Evolutionary conservation across 2,888 invertebrate genomes (phyloP), one percentile per base, ranked within the genome.

Genomic region (Hydriomena furcata): DNA sequence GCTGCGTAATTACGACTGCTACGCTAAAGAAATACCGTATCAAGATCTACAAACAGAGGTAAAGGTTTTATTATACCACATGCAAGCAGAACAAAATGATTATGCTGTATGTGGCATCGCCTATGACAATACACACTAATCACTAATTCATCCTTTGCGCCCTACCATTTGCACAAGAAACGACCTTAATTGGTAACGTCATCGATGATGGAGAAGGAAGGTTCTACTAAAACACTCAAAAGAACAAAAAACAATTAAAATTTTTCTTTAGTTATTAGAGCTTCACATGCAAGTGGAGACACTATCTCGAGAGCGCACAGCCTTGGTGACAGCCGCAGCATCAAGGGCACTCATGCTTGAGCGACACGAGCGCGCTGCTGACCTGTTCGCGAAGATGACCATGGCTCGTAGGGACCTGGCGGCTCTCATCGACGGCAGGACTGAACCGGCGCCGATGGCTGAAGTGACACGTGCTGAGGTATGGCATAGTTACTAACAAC

Each of bases 281-380:
- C 57, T 88, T 49, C 80, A 82, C 23, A 76, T 84, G 81, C 84
- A 86, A 79, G 83, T 89, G 40, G 78, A 81, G 46, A 72, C 76
- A 4, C 50, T 88, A 34, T 68, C 74, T 1, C 81, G 81, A 1
- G 89, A 89, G 63, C 82, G 87, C 1, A 64, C 79, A 0, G 76
- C 84, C 3, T 60, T 90, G 57, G 76, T 84, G 40, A 71, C 77
- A 1, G 83, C 82, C 0, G 86, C 86, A 0, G 86, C 86, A 7
- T 81, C 86, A 0, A 79, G 84, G 1, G 82, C 86, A 1, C 77
- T 90, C 1, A 84, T 88, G 89, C 58, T 90, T 53, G 89, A 90
- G 72, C 71, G 89, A 0, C 82, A 89, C 59, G 89, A 90, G 61
- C 82, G 85, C 1, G 76, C 84, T 1, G 84, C 84, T 0, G 82